Evolutionary conservation across 2,797 vertebrate species (phyloP), one percentile per base, ranked within the genome.

Genomic region (Myotis findleyi): DNA sequence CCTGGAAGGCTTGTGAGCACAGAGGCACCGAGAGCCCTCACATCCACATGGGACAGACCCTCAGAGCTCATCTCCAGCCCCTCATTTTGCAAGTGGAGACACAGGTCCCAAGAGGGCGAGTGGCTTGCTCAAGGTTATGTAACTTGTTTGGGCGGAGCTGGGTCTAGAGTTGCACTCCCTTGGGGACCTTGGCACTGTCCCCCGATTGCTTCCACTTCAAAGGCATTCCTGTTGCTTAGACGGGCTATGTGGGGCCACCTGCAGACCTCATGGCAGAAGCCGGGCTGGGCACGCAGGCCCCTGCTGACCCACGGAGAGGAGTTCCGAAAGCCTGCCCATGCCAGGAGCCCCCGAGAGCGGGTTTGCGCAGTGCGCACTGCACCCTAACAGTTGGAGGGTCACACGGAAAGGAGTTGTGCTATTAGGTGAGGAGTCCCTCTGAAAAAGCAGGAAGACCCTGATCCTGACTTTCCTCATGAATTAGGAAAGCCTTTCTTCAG

Each of bases 71-170:
- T 51, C 38, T 30, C 30, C 2, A 13, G 51, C 55, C 71, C 38
- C 4, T 62, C 21, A 10, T 66, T 91, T 69, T 64, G 38, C 62
- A 64, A 17, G 69, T 33, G 41, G 47, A 69, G 92, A 20, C 8
- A 5, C 30, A 33, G 73, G 69, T 77, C 87, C 55, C 64, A 68
- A 6, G 81, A 93, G 66, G 33, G 51, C 12, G 12, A 73, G 27
- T 38, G 68, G 36, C 90, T 89, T 89, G 81, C 89, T 94, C 30
- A 47, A 27, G 72, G n/a, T 90, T 77, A 89, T 27, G 3, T 69
- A 72, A 55, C 64, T 89, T 91, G 72, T 90, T 87, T 91, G 85
- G 49, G 38, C 41, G 53, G 88, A 88, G 77, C 49, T 62, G 57
- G n/a, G 49, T 80, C 62, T 93, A 62, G 75, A 86, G 55, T 90